Evolutionary conservation across 2,797 vertebrate genomes (phyloP).

Genomic region (Cuniculus paca): DNA sequence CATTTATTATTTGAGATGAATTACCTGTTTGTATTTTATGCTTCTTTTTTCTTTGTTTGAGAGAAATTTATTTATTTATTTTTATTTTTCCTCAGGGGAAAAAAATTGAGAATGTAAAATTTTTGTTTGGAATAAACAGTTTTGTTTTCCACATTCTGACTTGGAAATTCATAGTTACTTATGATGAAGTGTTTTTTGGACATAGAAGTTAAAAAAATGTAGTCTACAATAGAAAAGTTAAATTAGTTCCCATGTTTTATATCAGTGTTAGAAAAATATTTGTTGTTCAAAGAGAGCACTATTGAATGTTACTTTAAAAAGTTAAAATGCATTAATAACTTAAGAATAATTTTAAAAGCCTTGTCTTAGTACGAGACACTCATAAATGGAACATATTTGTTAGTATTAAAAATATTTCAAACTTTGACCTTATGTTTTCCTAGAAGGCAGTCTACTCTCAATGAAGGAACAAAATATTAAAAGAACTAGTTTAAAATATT

Average conservation of each 20-base stretch:
- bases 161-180: conserved; percentile 36
- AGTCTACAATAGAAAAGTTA: background rate
- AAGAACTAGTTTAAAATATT: background rate
- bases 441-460: background rate
- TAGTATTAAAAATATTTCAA: background rate
- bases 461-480: background rate
- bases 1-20: background rate
- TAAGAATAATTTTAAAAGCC: background rate
- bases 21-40: background rate
- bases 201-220: background rate
- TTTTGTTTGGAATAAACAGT: background rate
- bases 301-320: conserved; percentile 27
- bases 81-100: background rate
- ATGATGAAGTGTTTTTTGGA: background rate
- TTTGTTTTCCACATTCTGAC: conserved; percentile 44
- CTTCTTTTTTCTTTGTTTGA: background rate
- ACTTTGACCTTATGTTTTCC: background rate
- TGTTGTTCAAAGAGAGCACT: background rate
- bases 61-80: background rate
- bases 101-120: background rate
- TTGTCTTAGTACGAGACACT: background rate
- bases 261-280: conserved; percentile 5
- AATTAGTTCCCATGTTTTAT: background rate
- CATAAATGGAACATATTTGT: background rate
- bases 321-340: background rate